These are phyloP conservation scores for Drosophila pruinosa DNA, from an alignment of 1,140 invertebrate species.

Conservation along the genomic window DNA sequence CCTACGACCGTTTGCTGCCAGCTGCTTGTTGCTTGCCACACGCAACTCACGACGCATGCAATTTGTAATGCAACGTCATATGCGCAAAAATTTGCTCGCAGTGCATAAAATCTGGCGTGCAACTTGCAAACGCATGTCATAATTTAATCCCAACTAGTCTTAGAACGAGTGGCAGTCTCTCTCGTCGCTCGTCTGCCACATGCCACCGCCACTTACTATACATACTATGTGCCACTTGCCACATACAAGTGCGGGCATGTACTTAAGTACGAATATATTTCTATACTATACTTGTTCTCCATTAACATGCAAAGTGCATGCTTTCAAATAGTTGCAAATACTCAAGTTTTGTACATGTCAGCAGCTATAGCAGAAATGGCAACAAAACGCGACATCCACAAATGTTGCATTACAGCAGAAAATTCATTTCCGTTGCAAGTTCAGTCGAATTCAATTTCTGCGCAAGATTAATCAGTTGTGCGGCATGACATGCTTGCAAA, in stretches of 20 bases:
- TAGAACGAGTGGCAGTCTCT: conserved; percentile 1
- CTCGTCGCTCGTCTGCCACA: not conserved
- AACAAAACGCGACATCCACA: conserved; percentile 1
- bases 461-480: conserved; percentile 23
- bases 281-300: not conserved
- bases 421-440: conserved; percentile 33
- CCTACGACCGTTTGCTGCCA: not conserved
- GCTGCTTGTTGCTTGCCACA: conserved; percentile 11
- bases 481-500: not conserved
- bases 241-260: not conserved
- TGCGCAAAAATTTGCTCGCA: conserved; percentile 9
- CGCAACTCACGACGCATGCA: conserved; percentile 34
- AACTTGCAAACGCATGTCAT: conserved; percentile 29
- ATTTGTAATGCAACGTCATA: conserved; percentile 29
- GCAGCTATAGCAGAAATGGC: not conserved
- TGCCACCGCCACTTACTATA: not conserved
- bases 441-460: conserved; percentile 19
- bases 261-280: conserved; percentile 8
- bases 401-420: conserved; percentile 4
- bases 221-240: not conserved
- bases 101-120: conserved; percentile 30
- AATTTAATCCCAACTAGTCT: conserved; percentile 9
- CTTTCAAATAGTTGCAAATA: conserved; percentile 12
- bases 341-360: conserved; percentile 12
- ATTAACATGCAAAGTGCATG: conserved; percentile 27